Evolutionary conservation across 2,113 vertebrate species (phyloP).

Genomic region (Pluvianellus socialis): DNA sequence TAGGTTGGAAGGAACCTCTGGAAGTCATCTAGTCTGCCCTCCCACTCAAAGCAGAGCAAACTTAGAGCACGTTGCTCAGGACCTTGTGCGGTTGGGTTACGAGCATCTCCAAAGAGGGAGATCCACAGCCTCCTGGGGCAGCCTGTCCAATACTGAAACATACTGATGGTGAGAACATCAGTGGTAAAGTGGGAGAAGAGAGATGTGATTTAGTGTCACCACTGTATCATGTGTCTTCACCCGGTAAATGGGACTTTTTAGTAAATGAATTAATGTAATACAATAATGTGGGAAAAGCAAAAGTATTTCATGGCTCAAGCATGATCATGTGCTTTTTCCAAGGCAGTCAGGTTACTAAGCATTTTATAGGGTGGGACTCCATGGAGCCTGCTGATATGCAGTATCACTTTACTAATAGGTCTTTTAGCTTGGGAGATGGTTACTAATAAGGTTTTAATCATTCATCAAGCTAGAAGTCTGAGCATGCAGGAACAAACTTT

Average conservation of each 20-base stretch:
- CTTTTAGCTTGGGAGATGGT: neutral
- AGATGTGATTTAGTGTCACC: neutral
- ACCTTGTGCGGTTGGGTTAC: neutral
- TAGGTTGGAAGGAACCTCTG: neutral
- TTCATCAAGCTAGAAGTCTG: neutral
- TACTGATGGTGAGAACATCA: fast-evolving
- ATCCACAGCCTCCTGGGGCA: neutral
- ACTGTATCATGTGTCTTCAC: neutral
- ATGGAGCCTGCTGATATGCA: neutral
- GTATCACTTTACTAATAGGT: neutral
- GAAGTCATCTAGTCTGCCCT: neutral
- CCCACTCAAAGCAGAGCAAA: neutral
- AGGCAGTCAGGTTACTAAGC: neutral
- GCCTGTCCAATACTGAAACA: neutral
- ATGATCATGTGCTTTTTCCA: neutral
- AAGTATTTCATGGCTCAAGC: neutral
- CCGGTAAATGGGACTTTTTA: neutral
- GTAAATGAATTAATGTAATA: neutral
- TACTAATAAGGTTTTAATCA: neutral
- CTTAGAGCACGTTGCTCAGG: neutral
- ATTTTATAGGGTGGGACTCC: neutral
- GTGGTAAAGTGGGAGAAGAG: neutral
- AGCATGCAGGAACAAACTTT: neutral
- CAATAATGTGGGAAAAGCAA: neutral
- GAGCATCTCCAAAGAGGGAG: neutral